Percentiles rank a stretch among this genome's conserved stretches.
Conservation (phyloP, 2,797 vertebrate species). For the Coracias cyanogaster region DNA sequence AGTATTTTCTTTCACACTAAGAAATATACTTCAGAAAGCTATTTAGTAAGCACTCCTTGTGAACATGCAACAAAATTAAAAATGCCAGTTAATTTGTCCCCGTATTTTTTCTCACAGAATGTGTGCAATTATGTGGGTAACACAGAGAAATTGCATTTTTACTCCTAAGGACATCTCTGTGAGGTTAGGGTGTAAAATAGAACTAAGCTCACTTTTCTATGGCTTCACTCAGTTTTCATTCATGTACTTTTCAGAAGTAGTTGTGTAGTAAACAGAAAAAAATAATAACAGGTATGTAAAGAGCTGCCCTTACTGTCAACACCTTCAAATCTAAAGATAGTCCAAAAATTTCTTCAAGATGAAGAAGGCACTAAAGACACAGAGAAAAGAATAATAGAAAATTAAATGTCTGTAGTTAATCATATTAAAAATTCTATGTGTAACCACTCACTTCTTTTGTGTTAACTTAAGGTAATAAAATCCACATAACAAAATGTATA, state of each 20-base stretch:
- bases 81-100: background rate
- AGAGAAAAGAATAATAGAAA: background rate
- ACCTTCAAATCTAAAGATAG: background rate
- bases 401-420: background rate
- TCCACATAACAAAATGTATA: background rate
- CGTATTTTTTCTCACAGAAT: background rate
- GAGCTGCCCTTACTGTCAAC: background rate
- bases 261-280: background rate
- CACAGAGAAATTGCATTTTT: background rate
- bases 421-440: background rate
- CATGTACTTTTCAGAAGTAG: background rate
- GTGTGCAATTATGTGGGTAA: fast-evolving
- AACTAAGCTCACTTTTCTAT: background rate
- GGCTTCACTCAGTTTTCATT: background rate
- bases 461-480: background rate
- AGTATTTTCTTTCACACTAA: background rate
- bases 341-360: background rate
- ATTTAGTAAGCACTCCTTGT: background rate
- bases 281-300: background rate
- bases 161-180: background rate
- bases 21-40: background rate
- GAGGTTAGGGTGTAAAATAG: background rate
- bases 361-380: background rate
- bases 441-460: background rate
- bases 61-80: background rate